A percentile compares a stretch with the other conserved stretches of the same genome.
Evolutionary conservation across 2,888 invertebrate genomes (phyloP).

Genomic region (Aphidoletes aphidimyza): DNA sequence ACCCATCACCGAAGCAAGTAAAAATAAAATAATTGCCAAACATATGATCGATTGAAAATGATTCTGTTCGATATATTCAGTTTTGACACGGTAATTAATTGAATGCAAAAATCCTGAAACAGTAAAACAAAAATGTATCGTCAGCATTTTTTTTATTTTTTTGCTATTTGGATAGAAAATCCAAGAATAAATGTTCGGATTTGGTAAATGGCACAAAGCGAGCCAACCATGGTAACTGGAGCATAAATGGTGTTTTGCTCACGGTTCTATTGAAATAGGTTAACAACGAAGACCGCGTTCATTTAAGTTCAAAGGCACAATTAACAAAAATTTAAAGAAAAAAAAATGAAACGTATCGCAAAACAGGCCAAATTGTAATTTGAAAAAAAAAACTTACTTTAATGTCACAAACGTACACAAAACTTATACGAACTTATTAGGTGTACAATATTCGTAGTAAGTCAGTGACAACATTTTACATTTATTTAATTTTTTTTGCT

Average conservation of each 20-base stretch:
- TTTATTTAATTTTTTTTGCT: neutral
- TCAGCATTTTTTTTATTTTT: no score
- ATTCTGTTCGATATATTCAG: neutral
- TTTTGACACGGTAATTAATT: no score
- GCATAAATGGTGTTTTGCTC: neutral
- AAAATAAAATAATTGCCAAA: no score
- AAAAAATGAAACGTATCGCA: no score
- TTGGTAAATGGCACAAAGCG: neutral
- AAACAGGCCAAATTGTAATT: conserved; percentile 30
- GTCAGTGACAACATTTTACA: neutral
- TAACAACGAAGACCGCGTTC: neutral
- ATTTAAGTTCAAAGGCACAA: conserved; percentile 40
- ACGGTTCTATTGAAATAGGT: neutral
- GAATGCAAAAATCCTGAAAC: no score
- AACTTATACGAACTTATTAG: no score
- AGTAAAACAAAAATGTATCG: no score
- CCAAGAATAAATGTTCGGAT: no score
- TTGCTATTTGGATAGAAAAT: neutral
- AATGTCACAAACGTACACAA: neutral
- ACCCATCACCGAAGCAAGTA: no score
- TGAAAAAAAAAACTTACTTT: neutral
- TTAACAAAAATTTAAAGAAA: no score
- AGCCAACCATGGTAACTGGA: neutral
- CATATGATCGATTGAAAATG: neutral
- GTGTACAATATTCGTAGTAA: neutral